Evolutionary conservation across 2,113 vertebrate species (phyloP).

Genomic region (Cavia porcellus): DNA sequence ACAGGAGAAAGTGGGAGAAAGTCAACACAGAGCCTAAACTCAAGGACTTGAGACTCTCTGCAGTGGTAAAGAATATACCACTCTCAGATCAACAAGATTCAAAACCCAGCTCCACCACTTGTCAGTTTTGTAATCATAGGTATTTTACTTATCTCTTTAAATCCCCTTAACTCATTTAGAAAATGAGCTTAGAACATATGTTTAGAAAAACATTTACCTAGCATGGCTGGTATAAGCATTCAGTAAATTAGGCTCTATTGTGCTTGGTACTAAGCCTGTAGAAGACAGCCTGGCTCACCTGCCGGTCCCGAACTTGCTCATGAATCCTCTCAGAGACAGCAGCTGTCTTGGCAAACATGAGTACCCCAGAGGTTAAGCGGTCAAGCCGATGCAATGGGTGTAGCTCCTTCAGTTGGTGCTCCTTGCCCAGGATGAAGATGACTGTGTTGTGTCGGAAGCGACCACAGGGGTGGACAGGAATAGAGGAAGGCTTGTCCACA

Average conservation of each 20-base stretch:
- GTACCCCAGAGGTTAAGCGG: slow-evolving; percentile 96
- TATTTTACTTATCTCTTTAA: slow-evolving; percentile 8
- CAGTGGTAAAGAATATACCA: background rate
- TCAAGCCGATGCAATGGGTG: slow-evolving; percentile 97
- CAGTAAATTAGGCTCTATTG: background rate
- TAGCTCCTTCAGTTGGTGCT: slow-evolving; percentile 92
- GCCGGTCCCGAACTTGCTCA: slow-evolving; percentile 94
- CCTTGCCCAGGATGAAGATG: slow-evolving; percentile 98
- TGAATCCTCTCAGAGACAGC: slow-evolving; percentile 95
- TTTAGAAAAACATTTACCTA: slow-evolving; percentile 48
- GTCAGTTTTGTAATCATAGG: background rate
- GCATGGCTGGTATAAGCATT: background rate
- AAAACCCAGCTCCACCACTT: background rate
- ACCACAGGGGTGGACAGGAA: slow-evolving; percentile 97
- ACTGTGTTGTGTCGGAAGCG: slow-evolving; percentile 98
- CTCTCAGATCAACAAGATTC: background rate
- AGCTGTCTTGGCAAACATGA: slow-evolving; percentile 95
- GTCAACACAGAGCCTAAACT: slow-evolving; percentile 23
- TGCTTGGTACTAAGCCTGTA: background rate
- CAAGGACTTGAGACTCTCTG: background rate
- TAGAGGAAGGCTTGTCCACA: slow-evolving; percentile 96
- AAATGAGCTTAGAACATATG: background rate
- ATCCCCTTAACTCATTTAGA: slow-evolving; percentile 21
- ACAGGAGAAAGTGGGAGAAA: slow-evolving; percentile 10
- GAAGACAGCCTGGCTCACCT: slow-evolving; percentile 88